phyloP scores from a whole-genome alignment of 2,113 vertebrate genomes.

The Todiramphus saurophagus region DNA sequence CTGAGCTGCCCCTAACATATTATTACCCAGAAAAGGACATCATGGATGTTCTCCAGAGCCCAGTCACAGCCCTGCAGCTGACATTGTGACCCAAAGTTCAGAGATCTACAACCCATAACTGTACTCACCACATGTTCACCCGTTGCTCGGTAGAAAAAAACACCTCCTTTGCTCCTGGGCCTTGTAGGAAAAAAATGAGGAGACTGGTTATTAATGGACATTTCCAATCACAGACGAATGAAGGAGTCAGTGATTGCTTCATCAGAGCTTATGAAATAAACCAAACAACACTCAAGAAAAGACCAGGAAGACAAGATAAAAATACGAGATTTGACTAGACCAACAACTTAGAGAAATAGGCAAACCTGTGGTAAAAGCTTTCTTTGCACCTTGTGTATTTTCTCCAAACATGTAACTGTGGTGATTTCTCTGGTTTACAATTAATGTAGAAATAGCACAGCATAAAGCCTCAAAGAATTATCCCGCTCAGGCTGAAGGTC shows the following conservation, averaged over 20 bases:
- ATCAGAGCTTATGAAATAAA: neutral
- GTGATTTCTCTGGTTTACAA: neutral
- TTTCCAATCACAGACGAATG: neutral
- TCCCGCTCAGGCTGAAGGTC: neutral
- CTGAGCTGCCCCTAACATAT: neutral
- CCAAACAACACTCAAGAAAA: neutral
- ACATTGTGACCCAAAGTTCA: neutral
- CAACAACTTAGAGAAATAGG: neutral
- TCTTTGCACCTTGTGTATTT: neutral
- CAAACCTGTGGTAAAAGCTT: neutral
- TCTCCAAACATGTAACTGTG: neutral
- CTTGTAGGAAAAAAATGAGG: neutral
- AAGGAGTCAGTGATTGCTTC: neutral
- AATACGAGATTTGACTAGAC: neutral
- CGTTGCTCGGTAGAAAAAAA: neutral
- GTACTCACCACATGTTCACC: fast-evolving
- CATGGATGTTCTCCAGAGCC: neutral
- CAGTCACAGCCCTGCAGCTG: neutral
- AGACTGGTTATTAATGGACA: neutral
- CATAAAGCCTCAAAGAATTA: neutral
- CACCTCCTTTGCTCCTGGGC: neutral
- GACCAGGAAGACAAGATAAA: neutral
- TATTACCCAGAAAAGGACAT: neutral
- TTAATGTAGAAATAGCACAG: neutral
- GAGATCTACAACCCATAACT: neutral